Evolutionary conservation across 92 coral and sea anemone genomes (phyloP).

Genomic region (Meandrina meandrites): DNA sequence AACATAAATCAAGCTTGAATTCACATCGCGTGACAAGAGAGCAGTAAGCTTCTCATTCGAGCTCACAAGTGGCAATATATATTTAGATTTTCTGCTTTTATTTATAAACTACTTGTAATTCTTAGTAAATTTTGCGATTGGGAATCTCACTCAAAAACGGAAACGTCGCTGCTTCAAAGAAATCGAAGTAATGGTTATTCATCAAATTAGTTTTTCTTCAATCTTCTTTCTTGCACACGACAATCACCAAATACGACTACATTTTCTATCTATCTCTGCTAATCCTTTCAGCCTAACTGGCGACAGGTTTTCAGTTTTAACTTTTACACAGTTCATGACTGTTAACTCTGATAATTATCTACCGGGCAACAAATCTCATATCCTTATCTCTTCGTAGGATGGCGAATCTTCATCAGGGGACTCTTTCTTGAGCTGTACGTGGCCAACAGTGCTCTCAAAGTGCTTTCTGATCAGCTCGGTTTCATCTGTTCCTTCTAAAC

Average conservation of each 20-base stretch:
- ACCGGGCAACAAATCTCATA: slow-evolving; percentile 40
- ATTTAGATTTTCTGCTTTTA: not conserved
- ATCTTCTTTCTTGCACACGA: not conserved
- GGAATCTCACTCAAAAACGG: not conserved
- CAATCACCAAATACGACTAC: not conserved
- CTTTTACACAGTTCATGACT: not conserved
- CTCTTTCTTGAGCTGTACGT: slow-evolving; percentile 82
- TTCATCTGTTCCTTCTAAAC: slow-evolving; percentile 87
- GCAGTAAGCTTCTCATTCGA: not conserved
- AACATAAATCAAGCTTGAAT: not conserved
- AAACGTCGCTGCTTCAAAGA: not conserved
- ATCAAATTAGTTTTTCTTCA: not conserved
- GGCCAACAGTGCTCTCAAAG: slow-evolving; percentile 87
- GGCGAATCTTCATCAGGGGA: slow-evolving; percentile 75
- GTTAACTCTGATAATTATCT: slow-evolving; percentile 4
- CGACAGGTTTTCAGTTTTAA: not conserved
- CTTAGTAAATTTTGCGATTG: not conserved
- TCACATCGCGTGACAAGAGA: not conserved
- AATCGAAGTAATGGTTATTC: not conserved
- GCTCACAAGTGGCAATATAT: not conserved
- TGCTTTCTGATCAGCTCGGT: slow-evolving; percentile 93
- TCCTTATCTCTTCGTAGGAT: slow-evolving; percentile 74
- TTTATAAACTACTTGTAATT: not conserved
- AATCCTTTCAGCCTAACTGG: not conserved
- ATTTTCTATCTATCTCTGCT: not conserved